Conservation (phyloP, 2,797 vertebrate genomes). For the Melanotaenia boesemani region DNA sequence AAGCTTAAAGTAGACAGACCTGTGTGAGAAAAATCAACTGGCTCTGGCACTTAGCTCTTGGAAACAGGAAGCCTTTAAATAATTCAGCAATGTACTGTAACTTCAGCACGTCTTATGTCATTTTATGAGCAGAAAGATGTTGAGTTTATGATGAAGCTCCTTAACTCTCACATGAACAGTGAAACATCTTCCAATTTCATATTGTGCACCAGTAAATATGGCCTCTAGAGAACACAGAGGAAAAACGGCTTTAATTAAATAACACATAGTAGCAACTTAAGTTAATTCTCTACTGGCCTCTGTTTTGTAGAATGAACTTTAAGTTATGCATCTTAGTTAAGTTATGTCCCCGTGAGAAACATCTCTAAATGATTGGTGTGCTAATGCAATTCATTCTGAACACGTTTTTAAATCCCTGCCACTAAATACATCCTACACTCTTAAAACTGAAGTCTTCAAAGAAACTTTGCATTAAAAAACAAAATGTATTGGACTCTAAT, state of each 20-base stretch:
- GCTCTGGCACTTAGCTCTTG: not conserved
- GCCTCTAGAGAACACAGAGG: conserved; percentile 1
- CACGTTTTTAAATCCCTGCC: not conserved
- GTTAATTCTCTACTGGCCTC: not conserved
- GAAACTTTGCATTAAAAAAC: not conserved
- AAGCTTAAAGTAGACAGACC: not conserved
- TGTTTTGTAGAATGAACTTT: too few species aligned
- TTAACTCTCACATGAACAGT: not conserved
- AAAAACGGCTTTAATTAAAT: not conserved
- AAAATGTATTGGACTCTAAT: not conserved
- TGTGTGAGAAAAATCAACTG: not conserved
- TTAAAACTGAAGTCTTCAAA: not conserved
- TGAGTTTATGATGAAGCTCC: not conserved
- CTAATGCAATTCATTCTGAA: not conserved
- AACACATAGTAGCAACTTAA: not conserved
- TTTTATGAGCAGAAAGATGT: not conserved
- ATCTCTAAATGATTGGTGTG: not conserved
- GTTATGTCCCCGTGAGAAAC: not conserved
- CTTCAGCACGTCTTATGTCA: not conserved
- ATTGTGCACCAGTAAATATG: not conserved
- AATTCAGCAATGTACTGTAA: not conserved
- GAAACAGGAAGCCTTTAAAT: not conserved
- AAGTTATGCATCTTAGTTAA: not conserved
- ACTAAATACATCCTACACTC: not conserved
- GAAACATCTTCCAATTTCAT: not conserved